phyloP scores from a whole-genome alignment of 2,797 vertebrate species.

The Hephaestus fuliginosus region DNA sequence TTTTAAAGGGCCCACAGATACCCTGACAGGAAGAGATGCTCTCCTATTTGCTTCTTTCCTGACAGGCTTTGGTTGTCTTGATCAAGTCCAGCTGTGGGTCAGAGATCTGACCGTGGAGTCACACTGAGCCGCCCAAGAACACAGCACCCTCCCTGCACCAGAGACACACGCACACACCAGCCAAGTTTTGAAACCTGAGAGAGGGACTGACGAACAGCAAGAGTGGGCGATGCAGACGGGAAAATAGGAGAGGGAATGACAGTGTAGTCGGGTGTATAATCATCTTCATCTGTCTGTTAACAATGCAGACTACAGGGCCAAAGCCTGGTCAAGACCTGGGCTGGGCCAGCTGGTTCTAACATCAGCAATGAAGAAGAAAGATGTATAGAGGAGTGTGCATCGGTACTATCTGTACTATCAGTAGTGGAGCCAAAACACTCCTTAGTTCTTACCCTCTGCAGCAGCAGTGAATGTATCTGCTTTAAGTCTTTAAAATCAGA shows the following conservation, averaged over 20 bases:
- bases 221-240: background rate
- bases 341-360: constrained; percentile 1
- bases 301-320: background rate
- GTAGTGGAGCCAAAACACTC: constrained; percentile 14
- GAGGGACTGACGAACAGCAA: constrained; percentile 9
- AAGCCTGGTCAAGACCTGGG: background rate
- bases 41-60: constrained; percentile 30
- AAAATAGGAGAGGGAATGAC: background rate
- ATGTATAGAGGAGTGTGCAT: background rate
- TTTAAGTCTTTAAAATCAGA: background rate
- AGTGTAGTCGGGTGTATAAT: constrained; percentile 4
- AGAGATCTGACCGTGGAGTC: constrained; percentile 61
- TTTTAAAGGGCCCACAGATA: background rate
- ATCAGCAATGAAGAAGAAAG: constrained; percentile 2
- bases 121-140: constrained; percentile 55
- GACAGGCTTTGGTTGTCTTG: constrained; percentile 36
- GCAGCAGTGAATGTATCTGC: background rate
- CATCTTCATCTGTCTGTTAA: constrained; percentile 40
- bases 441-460: background rate
- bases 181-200: constrained; percentile 64
- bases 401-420: constrained; percentile 16
- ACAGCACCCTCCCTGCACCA: constrained; percentile 44
- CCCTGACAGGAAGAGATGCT: background rate
- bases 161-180: constrained; percentile 11
- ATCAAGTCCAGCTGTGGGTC: constrained; percentile 74